Percentiles rank a stretch among this genome's conserved stretches.
Conservation (phyloP, 2,797 vertebrate species). For the Microchirus variegatus region DNA sequence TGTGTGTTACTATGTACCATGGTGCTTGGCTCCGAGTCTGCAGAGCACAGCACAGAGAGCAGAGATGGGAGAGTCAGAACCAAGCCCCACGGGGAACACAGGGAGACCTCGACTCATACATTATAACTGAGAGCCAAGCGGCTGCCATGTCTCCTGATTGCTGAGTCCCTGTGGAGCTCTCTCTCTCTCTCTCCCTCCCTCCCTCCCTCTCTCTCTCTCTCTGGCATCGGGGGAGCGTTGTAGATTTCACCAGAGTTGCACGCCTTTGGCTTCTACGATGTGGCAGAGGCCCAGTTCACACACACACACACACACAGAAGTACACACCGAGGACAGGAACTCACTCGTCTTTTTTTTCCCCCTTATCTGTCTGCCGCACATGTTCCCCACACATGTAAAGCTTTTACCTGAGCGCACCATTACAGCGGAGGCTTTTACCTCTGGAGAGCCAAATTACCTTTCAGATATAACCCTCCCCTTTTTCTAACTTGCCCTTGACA, state of each 20-base stretch:
- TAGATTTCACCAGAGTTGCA: constrained; percentile 66
- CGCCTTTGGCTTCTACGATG: constrained; percentile 61
- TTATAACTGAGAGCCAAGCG: constrained; percentile 78
- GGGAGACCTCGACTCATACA: constrained; percentile 76
- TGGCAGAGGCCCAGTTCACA: constrained; percentile 54
- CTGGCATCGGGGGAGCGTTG: constrained; percentile 49
- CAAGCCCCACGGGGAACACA: constrained; percentile 59
- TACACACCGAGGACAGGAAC: constrained; percentile 55
- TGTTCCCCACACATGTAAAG: constrained; percentile 78
- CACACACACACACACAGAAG: constrained; percentile 36
- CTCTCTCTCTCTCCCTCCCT: constrained; percentile 17
- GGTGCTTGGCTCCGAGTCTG: constrained; percentile 54
- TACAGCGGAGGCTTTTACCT: constrained; percentile 76
- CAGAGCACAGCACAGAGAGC: constrained; percentile 52
- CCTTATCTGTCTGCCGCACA: constrained; percentile 84
- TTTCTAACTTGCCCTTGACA: constrained; percentile 76
- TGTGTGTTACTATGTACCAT: constrained; percentile 24
- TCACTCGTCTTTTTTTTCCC: constrained; percentile 48
- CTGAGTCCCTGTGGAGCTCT: constrained; percentile 63
- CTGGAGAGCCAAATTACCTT: constrained; percentile 79
- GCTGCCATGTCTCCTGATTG: constrained; percentile 79
- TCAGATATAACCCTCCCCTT: constrained; percentile 72
- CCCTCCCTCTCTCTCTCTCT: constrained; percentile 34
- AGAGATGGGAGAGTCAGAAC: constrained; percentile 58
- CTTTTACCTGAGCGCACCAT: constrained; percentile 77